Percentiles rank a stretch among this genome's conserved stretches.
Conservation (phyloP, 2,113 vertebrate genomes). For the Platichthys stellatus region DNA sequence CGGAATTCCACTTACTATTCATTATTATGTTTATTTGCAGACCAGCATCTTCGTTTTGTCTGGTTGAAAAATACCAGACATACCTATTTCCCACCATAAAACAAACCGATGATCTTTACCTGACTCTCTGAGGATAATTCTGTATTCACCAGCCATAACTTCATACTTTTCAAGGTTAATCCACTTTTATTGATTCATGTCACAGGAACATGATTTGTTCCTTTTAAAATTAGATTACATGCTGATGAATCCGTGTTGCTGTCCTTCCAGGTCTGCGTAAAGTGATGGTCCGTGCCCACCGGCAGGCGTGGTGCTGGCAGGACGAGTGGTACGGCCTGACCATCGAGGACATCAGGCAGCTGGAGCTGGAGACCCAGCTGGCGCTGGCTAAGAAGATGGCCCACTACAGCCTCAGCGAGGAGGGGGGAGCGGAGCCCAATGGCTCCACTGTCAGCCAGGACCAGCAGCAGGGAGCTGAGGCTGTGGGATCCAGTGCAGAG, state of each 20-base stretch:
- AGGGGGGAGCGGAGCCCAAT: constrained; percentile 59
- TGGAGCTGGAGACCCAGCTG: constrained; percentile 96
- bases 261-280: constrained; percentile 88
- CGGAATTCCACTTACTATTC: no score
- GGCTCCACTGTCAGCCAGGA: constrained; percentile 70
- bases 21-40: no score
- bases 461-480: constrained; percentile 74
- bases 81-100: background rate
- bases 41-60: no score
- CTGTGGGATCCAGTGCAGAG: constrained; percentile 66
- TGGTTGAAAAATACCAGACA: no score
- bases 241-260: background rate
- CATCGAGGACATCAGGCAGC: constrained; percentile 94
- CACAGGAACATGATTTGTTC: constrained; percentile 3
- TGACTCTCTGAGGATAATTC: background rate
- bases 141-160: background rate
- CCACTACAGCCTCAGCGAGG: constrained; percentile 86
- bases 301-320: constrained; percentile 99
- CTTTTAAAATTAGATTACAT: background rate
- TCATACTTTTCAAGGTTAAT: background rate
- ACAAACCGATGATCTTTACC: background rate
- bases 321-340: constrained; percentile 97
- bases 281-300: constrained; percentile 96
- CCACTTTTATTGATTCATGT: background rate
- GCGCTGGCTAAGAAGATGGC: constrained; percentile 96